These are phyloP conservation scores for Aurelia sp. DNA, from an alignment of 30 jellyfish, hydroid and myxozoan genomes.

Conservation along the genomic window DNA sequence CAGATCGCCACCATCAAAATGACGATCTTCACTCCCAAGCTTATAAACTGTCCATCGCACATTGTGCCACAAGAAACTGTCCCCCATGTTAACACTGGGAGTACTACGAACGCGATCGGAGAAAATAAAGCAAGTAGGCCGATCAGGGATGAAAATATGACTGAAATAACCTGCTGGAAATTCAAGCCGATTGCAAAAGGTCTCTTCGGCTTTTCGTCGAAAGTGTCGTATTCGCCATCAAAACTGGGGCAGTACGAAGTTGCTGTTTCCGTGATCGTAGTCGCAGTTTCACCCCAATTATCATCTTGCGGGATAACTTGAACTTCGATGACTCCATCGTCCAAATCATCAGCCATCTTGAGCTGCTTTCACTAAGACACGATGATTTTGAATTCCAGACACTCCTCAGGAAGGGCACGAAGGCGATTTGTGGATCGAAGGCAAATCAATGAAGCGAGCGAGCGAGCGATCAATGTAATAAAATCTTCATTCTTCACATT, in stretches of 20 bases:
- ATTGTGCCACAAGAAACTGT: constrained; percentile 70
- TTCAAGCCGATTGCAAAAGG: constrained; percentile 79
- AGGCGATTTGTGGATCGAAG: constrained; percentile 32
- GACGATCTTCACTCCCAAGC: constrained; percentile 85
- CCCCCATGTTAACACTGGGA: constrained; percentile 75
- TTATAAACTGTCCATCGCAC: constrained; percentile 88
- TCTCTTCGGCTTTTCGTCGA: constrained; percentile 83
- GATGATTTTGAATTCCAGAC: constrained; percentile 62
- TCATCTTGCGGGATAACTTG: constrained; percentile 99
- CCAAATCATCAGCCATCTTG: constrained; percentile 89
- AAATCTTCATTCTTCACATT: constrained; percentile 24
- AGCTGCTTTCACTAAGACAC: background rate
- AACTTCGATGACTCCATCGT: constrained; percentile 98
- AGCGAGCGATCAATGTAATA: constrained; percentile 17
- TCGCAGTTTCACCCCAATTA: constrained; percentile 99
- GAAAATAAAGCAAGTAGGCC: constrained; percentile 91
- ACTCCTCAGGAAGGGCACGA: constrained; percentile 51
- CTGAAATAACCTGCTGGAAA: constrained; percentile 80
- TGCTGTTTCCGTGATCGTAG: constrained; percentile 97
- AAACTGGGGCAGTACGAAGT: constrained; percentile 93
- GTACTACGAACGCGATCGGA: constrained; percentile 88
- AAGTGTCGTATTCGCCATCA: constrained; percentile 86
- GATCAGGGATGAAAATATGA: constrained; percentile 69
- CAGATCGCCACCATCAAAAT: constrained; percentile 90
- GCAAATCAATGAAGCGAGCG: constrained; percentile 30